These are phyloP conservation scores for Drusus annulatus DNA, from an alignment of 1,140 invertebrate genomes.

Conservation along the genomic window DNA sequence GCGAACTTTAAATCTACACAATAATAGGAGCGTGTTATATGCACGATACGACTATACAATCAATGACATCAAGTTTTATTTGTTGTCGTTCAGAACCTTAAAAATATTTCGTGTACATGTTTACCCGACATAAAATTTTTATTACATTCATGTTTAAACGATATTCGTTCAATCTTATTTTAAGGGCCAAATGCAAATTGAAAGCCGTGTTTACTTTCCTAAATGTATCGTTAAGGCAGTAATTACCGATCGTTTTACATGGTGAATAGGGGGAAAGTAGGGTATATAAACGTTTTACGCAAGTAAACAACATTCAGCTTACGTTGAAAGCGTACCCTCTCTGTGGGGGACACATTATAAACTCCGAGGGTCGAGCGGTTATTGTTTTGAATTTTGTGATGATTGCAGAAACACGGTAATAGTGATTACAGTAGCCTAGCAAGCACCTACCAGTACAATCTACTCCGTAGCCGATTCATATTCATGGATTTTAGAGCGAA, in stretches of 20 bases:
- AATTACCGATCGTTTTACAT: conserved; percentile 23
- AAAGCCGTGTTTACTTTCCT: conserved; percentile 20
- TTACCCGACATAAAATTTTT: not conserved
- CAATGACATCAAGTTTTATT: no score
- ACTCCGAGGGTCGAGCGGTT: conserved; percentile 3
- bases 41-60: no score
- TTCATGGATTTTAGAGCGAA: no score
- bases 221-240: conserved; percentile 27
- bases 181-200: conserved; percentile 23
- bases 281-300: conserved; percentile 3
- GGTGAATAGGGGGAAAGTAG: conserved; percentile 26
- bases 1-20: no score
- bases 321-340: not conserved
- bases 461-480: no score
- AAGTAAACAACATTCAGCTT: conserved; percentile 25
- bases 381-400: conserved; percentile 17
- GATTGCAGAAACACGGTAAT: not conserved
- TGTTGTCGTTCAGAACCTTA: no score
- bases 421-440: no score
- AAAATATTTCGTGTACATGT: not conserved
- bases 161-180: conserved; percentile 27
- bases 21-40: no score
- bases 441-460: no score
- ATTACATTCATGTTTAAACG: conserved; percentile 1
- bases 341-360: not conserved